These are phyloP conservation scores for Cherax destructor DNA, from an alignment of 1,140 invertebrate species.

Conservation along the genomic window DNA sequence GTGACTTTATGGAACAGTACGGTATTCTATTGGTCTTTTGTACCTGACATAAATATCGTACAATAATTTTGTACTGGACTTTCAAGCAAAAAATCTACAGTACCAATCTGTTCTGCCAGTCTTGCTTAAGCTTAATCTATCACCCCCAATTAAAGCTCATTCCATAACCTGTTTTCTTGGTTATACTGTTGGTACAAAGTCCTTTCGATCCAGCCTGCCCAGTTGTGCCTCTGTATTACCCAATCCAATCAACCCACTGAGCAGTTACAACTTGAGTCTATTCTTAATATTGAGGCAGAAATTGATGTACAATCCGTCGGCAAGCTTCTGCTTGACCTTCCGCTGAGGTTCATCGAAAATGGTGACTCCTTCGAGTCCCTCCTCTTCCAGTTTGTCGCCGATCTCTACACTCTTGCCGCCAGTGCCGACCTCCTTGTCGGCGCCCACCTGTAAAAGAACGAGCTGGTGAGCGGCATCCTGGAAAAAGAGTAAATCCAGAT, in stretches of 20 bases:
- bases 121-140: not conserved
- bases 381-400: slow-evolving; percentile 40
- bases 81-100: too few relatives aligned
- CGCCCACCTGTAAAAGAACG: slow-evolving; percentile 53
- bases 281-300: slow-evolving; percentile 46
- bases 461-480: slow-evolving; percentile 35
- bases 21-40: too few relatives aligned
- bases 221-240: not conserved
- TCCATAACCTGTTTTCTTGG: not conserved
- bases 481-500: not conserved
- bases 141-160: not conserved
- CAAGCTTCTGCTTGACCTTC: slow-evolving; percentile 35
- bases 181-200: too few relatives aligned
- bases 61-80: too few relatives aligned
- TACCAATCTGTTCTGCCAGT: too few relatives aligned
- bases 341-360: slow-evolving; percentile 44
- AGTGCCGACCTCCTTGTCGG: slow-evolving; percentile 41
- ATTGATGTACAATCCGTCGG: slow-evolving; percentile 21
- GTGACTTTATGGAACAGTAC: too few relatives aligned
- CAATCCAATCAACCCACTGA: not conserved
- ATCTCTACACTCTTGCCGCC: slow-evolving; percentile 39
- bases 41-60: too few relatives aligned
- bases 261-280: slow-evolving; percentile 6
- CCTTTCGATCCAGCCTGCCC: too few relatives aligned
- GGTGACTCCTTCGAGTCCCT: slow-evolving; percentile 45